phyloP scores from a whole-genome alignment of 2,888 invertebrate species.

The Ennomos erosarius region DNA sequence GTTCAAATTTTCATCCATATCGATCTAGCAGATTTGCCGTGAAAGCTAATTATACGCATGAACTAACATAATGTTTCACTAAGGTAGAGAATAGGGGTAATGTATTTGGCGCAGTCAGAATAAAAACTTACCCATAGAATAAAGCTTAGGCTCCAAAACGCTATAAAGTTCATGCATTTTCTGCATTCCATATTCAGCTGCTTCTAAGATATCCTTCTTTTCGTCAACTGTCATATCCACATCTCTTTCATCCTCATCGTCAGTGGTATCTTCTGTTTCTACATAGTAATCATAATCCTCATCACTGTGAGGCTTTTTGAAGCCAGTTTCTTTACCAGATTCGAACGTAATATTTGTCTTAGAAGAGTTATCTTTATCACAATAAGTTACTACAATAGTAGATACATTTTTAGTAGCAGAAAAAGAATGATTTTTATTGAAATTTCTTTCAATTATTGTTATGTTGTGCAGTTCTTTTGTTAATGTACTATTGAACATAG shows the following conservation, averaged over 20 bases:
- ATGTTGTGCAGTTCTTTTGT: conserved; percentile 76
- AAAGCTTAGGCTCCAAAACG: conserved; percentile 88
- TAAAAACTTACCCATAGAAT: conserved; percentile 86
- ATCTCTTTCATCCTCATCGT: conserved; percentile 39
- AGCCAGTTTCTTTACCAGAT: conserved; percentile 43
- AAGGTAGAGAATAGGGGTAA: too few relatives aligned
- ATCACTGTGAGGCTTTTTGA: conserved; percentile 30
- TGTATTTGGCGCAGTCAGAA: too few relatives aligned
- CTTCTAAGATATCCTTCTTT: conserved; percentile 85
- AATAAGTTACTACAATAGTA: conserved; percentile 76
- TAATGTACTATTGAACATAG: conserved; percentile 71
- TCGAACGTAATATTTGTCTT: conserved; percentile 50
- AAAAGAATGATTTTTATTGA: conserved; percentile 69
- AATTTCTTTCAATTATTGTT: conserved; percentile 74
- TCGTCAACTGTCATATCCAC: conserved; percentile 56
- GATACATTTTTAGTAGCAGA: conserved; percentile 73
- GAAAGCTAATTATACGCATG: too few relatives aligned
- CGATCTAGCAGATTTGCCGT: too few relatives aligned
- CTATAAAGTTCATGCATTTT: conserved; percentile 88
- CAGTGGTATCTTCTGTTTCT: conserved; percentile 41
- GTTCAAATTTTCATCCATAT: too few relatives aligned
- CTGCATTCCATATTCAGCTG: conserved; percentile 88
- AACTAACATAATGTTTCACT: too few relatives aligned
- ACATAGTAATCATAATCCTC: conserved; percentile 49
- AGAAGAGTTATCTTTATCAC: conserved; percentile 67